These are phyloP conservation scores for Oceanodroma tethys DNA, from an alignment of 2,113 vertebrate species.

Conservation along the genomic window DNA sequence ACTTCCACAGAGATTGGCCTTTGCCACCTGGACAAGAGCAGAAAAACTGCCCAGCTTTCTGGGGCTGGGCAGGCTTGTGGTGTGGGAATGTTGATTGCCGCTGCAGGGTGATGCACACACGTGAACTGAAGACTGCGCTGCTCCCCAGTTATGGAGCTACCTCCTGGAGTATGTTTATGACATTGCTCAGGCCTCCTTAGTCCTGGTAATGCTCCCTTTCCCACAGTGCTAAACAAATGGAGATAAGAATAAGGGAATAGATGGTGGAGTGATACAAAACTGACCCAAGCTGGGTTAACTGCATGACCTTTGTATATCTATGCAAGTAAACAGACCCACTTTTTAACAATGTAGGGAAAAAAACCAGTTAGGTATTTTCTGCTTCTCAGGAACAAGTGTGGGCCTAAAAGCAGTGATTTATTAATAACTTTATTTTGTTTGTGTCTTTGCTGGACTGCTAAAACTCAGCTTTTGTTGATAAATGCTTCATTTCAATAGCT, in stretches of 20 bases:
- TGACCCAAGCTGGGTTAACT: background rate
- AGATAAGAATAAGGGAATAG: background rate
- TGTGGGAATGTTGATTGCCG: background rate
- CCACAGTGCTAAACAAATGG: background rate
- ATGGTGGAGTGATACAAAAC: background rate
- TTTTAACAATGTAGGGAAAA: background rate
- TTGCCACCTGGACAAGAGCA: background rate
- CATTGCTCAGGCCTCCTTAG: rapidly evolving
- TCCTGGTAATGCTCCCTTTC: background rate
- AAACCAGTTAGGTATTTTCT: background rate
- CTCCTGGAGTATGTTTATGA: background rate
- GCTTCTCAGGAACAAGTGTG: background rate
- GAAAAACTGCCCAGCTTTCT: background rate
- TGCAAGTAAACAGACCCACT: background rate
- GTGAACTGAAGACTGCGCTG: background rate
- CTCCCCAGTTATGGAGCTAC: background rate
- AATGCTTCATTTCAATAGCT: background rate
- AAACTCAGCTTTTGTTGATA: background rate
- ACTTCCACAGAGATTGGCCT: background rate
- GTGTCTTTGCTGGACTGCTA: background rate
- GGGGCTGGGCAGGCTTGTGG: background rate
- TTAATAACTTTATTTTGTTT: background rate
- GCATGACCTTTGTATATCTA: background rate
- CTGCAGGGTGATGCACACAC: background rate
- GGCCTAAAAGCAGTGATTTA: background rate